phyloP scores from a whole-genome alignment of 1,140 invertebrate genomes.

The Pristionchus pacificus region DNA sequence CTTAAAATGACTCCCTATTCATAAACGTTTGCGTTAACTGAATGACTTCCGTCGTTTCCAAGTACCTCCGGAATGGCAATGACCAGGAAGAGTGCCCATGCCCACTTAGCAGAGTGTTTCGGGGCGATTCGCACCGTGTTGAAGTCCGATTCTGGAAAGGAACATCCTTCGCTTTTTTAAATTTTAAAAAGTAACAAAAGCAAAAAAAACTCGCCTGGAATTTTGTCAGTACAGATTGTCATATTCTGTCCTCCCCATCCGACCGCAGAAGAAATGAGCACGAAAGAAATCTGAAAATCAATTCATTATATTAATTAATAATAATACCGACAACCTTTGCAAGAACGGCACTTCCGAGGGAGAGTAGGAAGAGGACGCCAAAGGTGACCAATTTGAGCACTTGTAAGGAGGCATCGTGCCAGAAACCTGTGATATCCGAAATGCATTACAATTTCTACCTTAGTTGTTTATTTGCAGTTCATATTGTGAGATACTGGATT shows the following conservation, averaged over 20 bases:
- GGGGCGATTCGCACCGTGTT: conserved; percentile 45
- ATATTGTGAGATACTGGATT: background rate
- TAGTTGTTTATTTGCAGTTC: background rate
- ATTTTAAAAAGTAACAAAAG: background rate
- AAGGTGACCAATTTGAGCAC: conserved; percentile 52
- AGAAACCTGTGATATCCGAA: conserved; percentile 44
- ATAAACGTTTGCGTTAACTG: no score
- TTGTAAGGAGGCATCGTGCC: conserved; percentile 46
- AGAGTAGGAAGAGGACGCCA: conserved; percentile 48
- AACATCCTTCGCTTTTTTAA: background rate
- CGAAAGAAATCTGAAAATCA: conserved; percentile 26
- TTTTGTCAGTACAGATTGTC: conserved; percentile 50
- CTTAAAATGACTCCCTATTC: no score
- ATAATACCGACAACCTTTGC: conserved; percentile 33
- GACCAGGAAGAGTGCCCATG: conserved; percentile 46
- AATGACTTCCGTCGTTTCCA: no score
- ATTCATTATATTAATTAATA: background rate
- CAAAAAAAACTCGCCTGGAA: conserved; percentile 38
- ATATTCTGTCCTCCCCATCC: conserved; percentile 51
- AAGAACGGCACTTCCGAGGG: conserved; percentile 45
- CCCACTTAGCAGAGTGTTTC: conserved; percentile 52
- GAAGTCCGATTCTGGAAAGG: conserved; percentile 39
- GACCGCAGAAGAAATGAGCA: conserved; percentile 51
- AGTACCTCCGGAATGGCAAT: conserved; percentile 48
- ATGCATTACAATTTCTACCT: background rate